Base-by-base conservation (phyloP, 2,797 vertebrate species). In the Melanotaenia boesemani region DNA sequence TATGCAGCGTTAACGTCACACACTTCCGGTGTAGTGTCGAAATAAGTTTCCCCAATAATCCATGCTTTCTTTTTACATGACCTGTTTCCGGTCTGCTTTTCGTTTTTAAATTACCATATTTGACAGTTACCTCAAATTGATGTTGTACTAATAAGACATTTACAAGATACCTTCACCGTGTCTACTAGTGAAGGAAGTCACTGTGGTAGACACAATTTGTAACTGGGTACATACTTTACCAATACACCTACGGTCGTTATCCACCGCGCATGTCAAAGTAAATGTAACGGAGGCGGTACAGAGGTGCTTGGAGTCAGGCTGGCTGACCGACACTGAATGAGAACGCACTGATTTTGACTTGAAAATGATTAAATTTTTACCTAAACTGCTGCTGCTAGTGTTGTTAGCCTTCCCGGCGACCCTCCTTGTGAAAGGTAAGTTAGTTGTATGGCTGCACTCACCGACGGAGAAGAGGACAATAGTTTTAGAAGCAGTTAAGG, bases 401-500 rank as follows among this genome's bases (percentile, higher is more conserved):
- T 60, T 95, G 30, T 15, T 95, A 7, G 92, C 90, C 1, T 91
- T 95, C 67, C 95, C 94, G 0, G 92, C 83, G 1, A 77, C 92
- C 0, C 4, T 94, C 5, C 76, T 94, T 0, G 28, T 91, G 10
- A 91, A 86, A 74, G 94, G 95, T 94, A 37, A 57, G 89, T 24
- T 0, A 24, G 0, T 0, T 6, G 10, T 1, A 0, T 0, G 4
- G 3, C 24, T 34, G 1, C 4, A 26, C 0, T 0, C 20, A 0
- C 4, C 0, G 7, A n/a, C 6, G 4, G 22, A 0, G 1, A 5
- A 16, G 13, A 12, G 0, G 1, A 3, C 1, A 0, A 2, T 2
- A 46, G 30, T 58, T 63, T 30, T 6, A 1, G 8, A 9, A 16
- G n/a, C 0, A 1, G 1, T 1, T 3, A 0, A 0, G 36, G 15